Evolutionary conservation across 2,797 vertebrate genomes (phyloP), one percentile per base, ranked within the genome.

Genomic region (Octomys mimax): DNA sequence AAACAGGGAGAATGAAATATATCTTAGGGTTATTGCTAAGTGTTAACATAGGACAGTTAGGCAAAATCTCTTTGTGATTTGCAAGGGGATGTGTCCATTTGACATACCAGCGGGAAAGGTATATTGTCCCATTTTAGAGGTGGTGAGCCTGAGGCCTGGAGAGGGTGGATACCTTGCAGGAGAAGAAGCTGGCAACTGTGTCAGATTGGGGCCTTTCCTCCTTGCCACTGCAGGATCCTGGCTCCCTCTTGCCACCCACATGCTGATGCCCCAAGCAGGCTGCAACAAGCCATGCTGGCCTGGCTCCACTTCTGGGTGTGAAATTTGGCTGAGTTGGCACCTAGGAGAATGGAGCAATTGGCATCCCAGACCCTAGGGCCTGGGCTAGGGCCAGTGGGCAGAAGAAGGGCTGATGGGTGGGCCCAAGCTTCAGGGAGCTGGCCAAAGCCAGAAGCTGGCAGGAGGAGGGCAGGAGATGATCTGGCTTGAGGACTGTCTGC

Each of bases 261-360:
- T 10, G 36, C 78, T 39, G 80, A 75, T 95, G 91, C 52, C 87
- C 91, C 61, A 61, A 92, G 84, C 97, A 8, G 95, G 97, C 94
- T 90, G 89, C 94, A 93, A 94, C 96, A 92, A 95, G 97, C 92
- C 89, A 89, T 5, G 59, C 91, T 98, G 97, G 97, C 96, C 87
- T 91, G 54, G 31, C 92, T 97, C 90, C 96, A 95, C 77, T 13
- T 59, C 68, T 80, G 95, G 98, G 98, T 94, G 97, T 94, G 97
- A 98, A 97, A 87, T 91, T 93, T 87, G 94, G 93, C 94, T 97
- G 97, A 96, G 94, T 92, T 18, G 83, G 94, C 97, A 97, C 84
- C 83, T 79, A 70, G 85, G 93, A 97, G 96, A 89, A 81, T n/a
- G 68, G 96, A 84, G 81, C 92, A 93, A 95, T 93, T 95, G 93